phyloP scores from a whole-genome alignment of 2,888 invertebrate species.

The Cephus rjabovi region DNA sequence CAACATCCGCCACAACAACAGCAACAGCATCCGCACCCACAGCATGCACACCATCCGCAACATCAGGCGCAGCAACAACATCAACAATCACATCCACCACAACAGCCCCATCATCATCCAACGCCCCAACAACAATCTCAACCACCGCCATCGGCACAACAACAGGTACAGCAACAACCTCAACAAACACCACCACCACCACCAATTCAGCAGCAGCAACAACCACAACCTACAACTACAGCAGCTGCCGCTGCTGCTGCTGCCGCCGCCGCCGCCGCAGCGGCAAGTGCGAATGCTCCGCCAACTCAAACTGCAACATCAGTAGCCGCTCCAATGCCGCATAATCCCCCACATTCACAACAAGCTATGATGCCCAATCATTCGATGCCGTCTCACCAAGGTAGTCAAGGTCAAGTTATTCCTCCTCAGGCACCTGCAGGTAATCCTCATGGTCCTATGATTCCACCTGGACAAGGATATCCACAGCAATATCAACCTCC shows the following conservation, averaged over 20 bases:
- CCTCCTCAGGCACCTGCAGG: conserved; percentile 56
- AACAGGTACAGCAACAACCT: conserved; percentile 37
- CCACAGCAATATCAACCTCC: conserved; percentile 64
- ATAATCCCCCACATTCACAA: conserved; percentile 35
- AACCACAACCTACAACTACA: conserved; percentile 29
- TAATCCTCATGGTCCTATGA: conserved; percentile 56
- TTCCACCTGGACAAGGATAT: conserved; percentile 62
- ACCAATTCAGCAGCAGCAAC: conserved; percentile 46
- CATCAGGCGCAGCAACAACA: conserved; percentile 31
- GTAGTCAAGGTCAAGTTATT: conserved; percentile 45
- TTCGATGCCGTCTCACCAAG: conserved; percentile 56
- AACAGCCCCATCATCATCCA: conserved; percentile 37
- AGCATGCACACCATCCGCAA: conserved; percentile 27
- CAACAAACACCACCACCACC: conserved; percentile 54
- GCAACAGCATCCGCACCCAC: conserved; percentile 17
- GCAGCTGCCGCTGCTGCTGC: conserved; percentile 29
- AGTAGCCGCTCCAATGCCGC: conserved; percentile 48
- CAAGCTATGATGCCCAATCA: conserved; percentile 60
- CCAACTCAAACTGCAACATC: conserved; percentile 38
- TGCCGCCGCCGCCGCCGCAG: conserved; percentile 30
- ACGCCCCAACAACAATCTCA: conserved; percentile 28
- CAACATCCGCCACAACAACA: conserved; percentile 26
- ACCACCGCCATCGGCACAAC: conserved; percentile 34
- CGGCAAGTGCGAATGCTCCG: conserved; percentile 44
- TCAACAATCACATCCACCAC: conserved; percentile 36